Conservation (phyloP, 2,888 invertebrate species). For the Rutpela maculata region DNA sequence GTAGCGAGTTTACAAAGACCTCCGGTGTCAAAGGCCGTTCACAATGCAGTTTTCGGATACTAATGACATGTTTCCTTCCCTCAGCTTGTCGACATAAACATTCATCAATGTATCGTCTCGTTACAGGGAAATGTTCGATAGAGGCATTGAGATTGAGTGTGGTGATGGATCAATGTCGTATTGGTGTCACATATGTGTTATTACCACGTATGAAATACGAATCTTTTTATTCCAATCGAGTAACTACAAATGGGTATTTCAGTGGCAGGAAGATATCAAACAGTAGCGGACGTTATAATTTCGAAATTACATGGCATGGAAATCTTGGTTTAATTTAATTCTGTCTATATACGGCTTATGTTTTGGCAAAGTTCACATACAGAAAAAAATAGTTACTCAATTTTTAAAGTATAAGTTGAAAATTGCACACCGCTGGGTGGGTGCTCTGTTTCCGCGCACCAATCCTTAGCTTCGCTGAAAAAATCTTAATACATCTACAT, state of each 20-base stretch:
- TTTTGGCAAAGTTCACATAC: no score
- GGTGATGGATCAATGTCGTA: slow-evolving; percentile 32
- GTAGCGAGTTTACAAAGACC: slow-evolving; percentile 18
- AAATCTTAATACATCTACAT: no score
- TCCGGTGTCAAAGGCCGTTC: neutral
- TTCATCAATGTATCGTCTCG: slow-evolving; percentile 20
- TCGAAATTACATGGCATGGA: neutral
- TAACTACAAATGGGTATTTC: slow-evolving; percentile 8
- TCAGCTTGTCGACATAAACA: slow-evolving; percentile 8
- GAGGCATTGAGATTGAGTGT: slow-evolving; percentile 12
- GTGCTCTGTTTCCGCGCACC: no score
- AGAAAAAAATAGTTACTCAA: no score
- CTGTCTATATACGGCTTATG: no score
- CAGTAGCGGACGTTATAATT: neutral
- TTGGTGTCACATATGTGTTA: slow-evolving; percentile 24
- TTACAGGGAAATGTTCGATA: slow-evolving; percentile 28
- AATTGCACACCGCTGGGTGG: no score
- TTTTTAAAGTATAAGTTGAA: no score
- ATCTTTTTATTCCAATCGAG: slow-evolving; percentile 21
- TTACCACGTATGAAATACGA: slow-evolving; percentile 25
- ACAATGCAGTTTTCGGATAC: slow-evolving; percentile 29
- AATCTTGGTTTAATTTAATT: no score
- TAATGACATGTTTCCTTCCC: slow-evolving; percentile 34
- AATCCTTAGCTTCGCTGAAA: no score
- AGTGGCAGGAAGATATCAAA: neutral